Evolutionary conservation across 2,797 vertebrate genomes (phyloP).

Genomic region (Antrozous pallidus): DNA sequence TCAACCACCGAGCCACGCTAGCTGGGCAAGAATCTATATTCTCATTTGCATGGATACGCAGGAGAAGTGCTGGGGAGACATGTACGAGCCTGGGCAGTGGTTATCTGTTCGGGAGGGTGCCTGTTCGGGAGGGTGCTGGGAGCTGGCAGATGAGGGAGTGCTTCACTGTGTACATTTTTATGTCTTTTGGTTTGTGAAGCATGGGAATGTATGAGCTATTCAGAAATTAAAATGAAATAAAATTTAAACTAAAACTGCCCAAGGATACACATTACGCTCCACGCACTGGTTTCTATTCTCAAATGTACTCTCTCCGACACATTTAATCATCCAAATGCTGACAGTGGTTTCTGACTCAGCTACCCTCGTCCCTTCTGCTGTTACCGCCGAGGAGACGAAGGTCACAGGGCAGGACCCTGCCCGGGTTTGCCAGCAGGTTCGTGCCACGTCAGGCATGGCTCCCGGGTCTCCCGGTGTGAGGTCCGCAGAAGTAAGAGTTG

Average conservation of each 20-base stretch:
- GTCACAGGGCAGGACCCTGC: background rate
- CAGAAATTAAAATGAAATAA: slow-evolving; percentile 1
- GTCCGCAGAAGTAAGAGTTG: background rate
- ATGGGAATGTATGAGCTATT: background rate
- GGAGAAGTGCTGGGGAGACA: background rate
- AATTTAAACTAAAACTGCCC: background rate
- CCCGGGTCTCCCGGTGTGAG: background rate
- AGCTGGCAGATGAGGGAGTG: background rate
- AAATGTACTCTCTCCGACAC: rapidly evolving
- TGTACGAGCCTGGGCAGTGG: rapidly evolving
- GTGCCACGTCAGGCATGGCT: background rate
- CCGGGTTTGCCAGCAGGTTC: background rate
- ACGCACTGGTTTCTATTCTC: background rate
- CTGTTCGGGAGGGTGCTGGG: background rate
- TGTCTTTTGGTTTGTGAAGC: background rate
- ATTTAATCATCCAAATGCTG: background rate
- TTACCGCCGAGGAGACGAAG: background rate
- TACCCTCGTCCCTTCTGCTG: background rate
- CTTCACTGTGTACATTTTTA: background rate
- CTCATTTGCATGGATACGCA: rapidly evolving
- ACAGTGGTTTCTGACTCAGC: too few relatives aligned
- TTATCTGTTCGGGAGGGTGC: background rate
- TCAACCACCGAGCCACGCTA: background rate
- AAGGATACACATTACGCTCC: background rate
- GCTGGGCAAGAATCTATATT: background rate